Conservation (phyloP, 2,888 invertebrate species). For the Cremastinae sp. region DNA sequence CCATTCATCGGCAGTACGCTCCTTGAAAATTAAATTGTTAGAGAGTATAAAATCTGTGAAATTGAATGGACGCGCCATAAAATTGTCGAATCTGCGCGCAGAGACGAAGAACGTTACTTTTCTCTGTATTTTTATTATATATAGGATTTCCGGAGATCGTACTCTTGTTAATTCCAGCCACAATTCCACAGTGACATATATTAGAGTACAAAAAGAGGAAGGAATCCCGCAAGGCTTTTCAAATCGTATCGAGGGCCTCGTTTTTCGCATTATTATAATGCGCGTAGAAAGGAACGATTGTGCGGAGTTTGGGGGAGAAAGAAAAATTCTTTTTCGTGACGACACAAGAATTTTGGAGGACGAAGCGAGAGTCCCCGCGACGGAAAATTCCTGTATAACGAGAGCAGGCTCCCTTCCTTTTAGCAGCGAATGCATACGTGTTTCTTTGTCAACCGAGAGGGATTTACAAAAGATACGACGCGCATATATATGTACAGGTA, state of each 20-base stretch:
- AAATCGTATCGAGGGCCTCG: slow-evolving; percentile 55
- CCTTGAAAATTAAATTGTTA: not conserved
- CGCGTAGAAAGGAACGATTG: slow-evolving; percentile 68
- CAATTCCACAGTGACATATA: not conserved
- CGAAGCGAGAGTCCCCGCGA: slow-evolving; percentile 3
- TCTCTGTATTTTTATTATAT: slow-evolving; percentile 34
- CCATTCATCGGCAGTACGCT: not conserved
- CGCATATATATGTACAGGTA: not conserved
- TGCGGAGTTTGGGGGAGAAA: slow-evolving; percentile 70
- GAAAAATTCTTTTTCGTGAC: slow-evolving; percentile 66
- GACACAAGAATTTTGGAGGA: slow-evolving; percentile 17
- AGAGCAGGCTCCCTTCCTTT: slow-evolving; percentile 22
- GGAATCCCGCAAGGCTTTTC: slow-evolving; percentile 6
- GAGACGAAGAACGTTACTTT: too few species aligned
- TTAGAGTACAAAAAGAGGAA: slow-evolving; percentile 1
- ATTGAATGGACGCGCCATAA: slow-evolving; percentile 9
- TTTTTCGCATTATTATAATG: slow-evolving; percentile 54
- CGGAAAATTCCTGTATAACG: slow-evolving; percentile 30
- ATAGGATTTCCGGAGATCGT: slow-evolving; percentile 31
- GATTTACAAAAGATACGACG: slow-evolving; percentile 44
- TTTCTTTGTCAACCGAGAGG: slow-evolving; percentile 24
- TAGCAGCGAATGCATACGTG: slow-evolving; percentile 21
- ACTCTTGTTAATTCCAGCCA: not conserved
- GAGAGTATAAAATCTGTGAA: not conserved
- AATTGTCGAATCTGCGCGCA: slow-evolving; percentile 9